Evolutionary conservation across 1,140 invertebrate species (phyloP), one percentile per base, ranked within the genome.

Genomic region (Bombus sibiricus): DNA sequence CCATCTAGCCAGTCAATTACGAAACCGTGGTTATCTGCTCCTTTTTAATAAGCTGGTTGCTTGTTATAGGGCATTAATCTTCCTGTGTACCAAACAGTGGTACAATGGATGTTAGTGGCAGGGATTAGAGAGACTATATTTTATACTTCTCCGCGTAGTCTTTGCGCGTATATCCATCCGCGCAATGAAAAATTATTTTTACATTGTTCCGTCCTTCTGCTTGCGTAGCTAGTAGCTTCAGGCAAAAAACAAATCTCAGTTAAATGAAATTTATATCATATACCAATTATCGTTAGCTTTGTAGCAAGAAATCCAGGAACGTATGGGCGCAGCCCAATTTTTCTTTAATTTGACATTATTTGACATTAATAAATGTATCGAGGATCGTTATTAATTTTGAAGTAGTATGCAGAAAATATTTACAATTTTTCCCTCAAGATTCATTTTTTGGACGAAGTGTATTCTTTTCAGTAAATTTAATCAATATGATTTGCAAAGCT

Each of bases 161-260:
- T 57, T 32, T 15, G 9, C 37, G 13, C 15, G 12, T 41, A 41
- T 39, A 39, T 41, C 3, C 37, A 32, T 8, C 34, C 34, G 37
- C 1, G 37, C 37, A 18, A 39, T 62, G 74, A 62, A 77, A 39
- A 74, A 86, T 86, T 82, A 43, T 72, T 71, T 39, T 72, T 25
- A 25, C 41, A 2, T 64, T n/a, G 28, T 25, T 32, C 41, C 39
- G 9, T 32, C 12, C 3, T 34, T 8, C n/a, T 6, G 5, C 9
- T 43, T 41, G 3, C 6, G 6, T 43, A 2, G 6, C 6, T 69
- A 10, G 41, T 41, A 73, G 12, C 28, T n/a, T 39, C 5, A 5
- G 6, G 2, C 3, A 1, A 25, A 5, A n/a, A 25, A 25, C 6
- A 6, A 53, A 74, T 39, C 32, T 25, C 10, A 2, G 12, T 43